phyloP scores from a whole-genome alignment of 2,888 invertebrate genomes.

The Lasioglossum leucozonium region DNA sequence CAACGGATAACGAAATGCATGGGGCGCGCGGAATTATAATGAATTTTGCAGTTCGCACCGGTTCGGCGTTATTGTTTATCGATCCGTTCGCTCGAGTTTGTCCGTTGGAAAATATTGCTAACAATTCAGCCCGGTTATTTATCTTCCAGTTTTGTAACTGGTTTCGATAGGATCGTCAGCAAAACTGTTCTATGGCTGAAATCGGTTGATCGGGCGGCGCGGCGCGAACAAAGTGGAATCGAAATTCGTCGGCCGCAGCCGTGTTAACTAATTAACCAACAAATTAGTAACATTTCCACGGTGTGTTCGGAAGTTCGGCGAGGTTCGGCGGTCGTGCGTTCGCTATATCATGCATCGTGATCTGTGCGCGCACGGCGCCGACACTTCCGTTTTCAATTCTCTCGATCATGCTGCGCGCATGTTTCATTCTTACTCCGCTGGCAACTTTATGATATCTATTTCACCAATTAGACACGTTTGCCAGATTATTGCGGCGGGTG shows the following conservation, averaged over 20 bases:
- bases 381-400: conserved; percentile 6
- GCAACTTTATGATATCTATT: conserved; percentile 17
- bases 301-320: conserved; percentile 36
- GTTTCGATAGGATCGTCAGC: conserved; percentile 36
- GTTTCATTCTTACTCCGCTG: conserved; percentile 15
- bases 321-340: conserved; percentile 11
- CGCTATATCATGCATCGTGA: conserved; percentile 7
- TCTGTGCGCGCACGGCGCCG: conserved; percentile 9
- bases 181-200: conserved; percentile 27
- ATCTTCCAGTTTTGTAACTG: conserved; percentile 32
- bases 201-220: conserved; percentile 49
- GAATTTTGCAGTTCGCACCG: conserved; percentile 18
- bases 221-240: conserved; percentile 46
- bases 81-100: neutral
- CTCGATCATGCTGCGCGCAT: neutral
- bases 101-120: conserved; percentile 28
- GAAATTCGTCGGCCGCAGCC: conserved; percentile 53
- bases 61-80: conserved; percentile 16
- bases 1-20: neutral
- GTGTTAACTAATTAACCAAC: conserved; percentile 71
- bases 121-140: conserved; percentile 40
- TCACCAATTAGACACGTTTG: conserved; percentile 18
- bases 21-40: neutral
- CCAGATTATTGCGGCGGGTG: conserved; percentile 8
- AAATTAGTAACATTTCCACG: conserved; percentile 72